Percentiles rank a stretch among this genome's conserved stretches.
Evolutionary conservation across 1,140 invertebrate genomes (phyloP).

Genomic region (Drosophila teissieri): DNA sequence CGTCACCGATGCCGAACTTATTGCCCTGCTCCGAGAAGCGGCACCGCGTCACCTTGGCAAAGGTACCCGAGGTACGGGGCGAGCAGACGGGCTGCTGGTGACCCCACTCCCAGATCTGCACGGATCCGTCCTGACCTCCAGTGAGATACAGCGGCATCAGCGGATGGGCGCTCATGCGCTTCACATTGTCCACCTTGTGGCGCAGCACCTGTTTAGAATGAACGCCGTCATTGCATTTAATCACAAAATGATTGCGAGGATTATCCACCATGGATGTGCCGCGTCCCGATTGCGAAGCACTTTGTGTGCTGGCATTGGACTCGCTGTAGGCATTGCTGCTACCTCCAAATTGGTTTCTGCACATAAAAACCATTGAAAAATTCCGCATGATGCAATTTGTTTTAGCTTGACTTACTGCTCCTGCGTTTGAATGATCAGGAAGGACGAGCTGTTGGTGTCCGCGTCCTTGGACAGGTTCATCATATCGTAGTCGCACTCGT

Average conservation of each 20-base stretch:
- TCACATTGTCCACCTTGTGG: constrained; percentile 96
- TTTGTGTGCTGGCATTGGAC: constrained; percentile 82
- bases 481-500: constrained; percentile 98
- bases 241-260: neutral
- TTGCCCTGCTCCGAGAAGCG: constrained; percentile 98
- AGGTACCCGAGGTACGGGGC: constrained; percentile 92
- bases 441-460: constrained; percentile 92
- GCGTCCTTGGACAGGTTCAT: constrained; percentile 93
- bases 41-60: constrained; percentile 98
- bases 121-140: constrained; percentile 98
- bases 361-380: neutral
- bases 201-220: constrained; percentile 88
- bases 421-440: constrained; percentile 96
- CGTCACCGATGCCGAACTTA: constrained; percentile 98
- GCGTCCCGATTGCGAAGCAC: constrained; percentile 92
- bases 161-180: constrained; percentile 98
- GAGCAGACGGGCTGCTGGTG: constrained; percentile 95
- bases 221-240: neutral
- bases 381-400: neutral
- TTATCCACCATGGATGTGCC: constrained; percentile 93
- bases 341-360: constrained; percentile 58
- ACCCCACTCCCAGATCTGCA: constrained; percentile 99
- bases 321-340: constrained; percentile 55
- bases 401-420: constrained; percentile 73
- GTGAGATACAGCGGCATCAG: constrained; percentile 96